phyloP scores from a whole-genome alignment of 2,888 invertebrate species.

The Andrena chrysosceles region DNA sequence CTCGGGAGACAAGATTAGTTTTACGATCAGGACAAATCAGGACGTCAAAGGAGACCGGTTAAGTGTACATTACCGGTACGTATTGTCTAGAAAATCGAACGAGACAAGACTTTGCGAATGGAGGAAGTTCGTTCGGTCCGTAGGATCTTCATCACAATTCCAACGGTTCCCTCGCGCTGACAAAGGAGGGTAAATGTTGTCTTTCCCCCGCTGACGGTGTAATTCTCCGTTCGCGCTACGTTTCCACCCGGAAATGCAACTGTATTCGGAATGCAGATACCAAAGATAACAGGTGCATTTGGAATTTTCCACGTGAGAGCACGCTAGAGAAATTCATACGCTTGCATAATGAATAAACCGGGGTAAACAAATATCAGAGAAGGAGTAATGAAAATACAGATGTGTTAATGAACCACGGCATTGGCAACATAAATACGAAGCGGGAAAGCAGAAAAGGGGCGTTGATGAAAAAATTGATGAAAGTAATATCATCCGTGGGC shows the following conservation, averaged over 20 bases:
- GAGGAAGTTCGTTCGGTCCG: neutral
- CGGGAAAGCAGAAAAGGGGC: neutral
- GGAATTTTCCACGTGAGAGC: neutral
- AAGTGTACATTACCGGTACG: neutral
- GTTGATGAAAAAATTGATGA: slow-evolving; percentile 9
- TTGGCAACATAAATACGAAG: neutral
- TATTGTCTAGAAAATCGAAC: neutral
- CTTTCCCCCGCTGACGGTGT: neutral
- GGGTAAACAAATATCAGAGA: neutral
- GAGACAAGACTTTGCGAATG: neutral
- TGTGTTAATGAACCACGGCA: neutral
- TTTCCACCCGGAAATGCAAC: neutral
- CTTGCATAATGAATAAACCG: neutral
- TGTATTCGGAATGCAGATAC: neutral
- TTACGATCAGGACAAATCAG: neutral
- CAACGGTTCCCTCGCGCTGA: neutral
- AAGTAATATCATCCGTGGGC: neutral
- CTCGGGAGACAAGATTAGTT: neutral
- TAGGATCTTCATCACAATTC: neutral
- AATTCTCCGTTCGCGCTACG: neutral
- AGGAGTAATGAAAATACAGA: neutral
- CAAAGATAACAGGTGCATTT: neutral
- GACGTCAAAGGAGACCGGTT: neutral
- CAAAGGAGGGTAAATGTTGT: slow-evolving; percentile 4
- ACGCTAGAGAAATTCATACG: neutral